Evolutionary conservation across 1,140 invertebrate species (phyloP), one percentile per base, ranked within the genome.

Genomic region (Chironomus striatipennis): DNA sequence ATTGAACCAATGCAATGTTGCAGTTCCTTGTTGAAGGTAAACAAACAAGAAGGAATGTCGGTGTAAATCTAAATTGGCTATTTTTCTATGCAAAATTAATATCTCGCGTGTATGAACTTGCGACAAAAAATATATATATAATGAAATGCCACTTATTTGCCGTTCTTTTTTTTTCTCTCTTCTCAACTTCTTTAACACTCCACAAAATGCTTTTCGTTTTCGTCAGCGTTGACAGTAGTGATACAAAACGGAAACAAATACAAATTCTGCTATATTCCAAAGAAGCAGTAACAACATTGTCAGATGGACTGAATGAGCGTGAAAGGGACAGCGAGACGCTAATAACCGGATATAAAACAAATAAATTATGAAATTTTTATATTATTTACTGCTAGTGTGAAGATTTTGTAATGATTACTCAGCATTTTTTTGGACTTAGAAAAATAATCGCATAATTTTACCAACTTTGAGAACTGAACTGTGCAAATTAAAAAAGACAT

Each of bases 321-420:
- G 47, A 15, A 9, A 12, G 47, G 47, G 12, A 57, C 5, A n/a
- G 12, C 9, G 8, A 5, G 47, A 57, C 10, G 20, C 7, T 70
- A 70, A 70, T 70, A 70, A 70, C n/a, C 65, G 65, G 65, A 70
- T 70, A 70, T 70, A 70, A 70, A 70, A 18, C 10, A 9, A 70
- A 70, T 70, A 70, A 70, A 70, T 70, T 57, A 57, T 57, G n/a
- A 57, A n/a, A 57, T 12, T 12, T 12, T 57, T 57, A 57, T 57
- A 10, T n/a, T 34, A 34, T 34, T 34, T 34, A 5, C 24, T 34
- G 24, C 5, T 34, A 34, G 24, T 34, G n/a, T 34, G 24, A 34
- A 34, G 24, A 34, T 34, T 34, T 34, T 34, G 24, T 34, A 34
- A 34, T 34, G 24, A 34, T 34, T 34, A 34, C 24, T 34, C 24